Evolutionary conservation across 2,888 invertebrate species (phyloP), one percentile per base, ranked within the genome.

Genomic region (Netelia fuscicornis): DNA sequence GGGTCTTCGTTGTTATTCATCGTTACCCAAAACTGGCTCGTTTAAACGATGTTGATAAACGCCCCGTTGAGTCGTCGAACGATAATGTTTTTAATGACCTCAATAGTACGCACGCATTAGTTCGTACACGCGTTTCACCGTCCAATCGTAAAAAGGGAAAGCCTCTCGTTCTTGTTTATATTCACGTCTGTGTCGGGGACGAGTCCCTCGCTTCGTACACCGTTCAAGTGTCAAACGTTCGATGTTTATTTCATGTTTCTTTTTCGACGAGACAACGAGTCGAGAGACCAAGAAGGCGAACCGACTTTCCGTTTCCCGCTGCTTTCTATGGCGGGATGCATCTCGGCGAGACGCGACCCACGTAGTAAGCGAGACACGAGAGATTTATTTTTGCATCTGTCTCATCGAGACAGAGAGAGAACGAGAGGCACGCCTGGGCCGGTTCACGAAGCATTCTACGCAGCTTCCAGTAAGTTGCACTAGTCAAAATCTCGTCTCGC

Each of bases 271-370:
- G 30, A 13, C 48, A 52, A 64, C 20, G 17, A 74, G 20, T 6
- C 30, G 65, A 54, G 20, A 17, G 0, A 58, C 5, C 23, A 58
- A 48, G n/a, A 58, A 56, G 8, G 67, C 62, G 17, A 25, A 71
- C 70, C 44, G 37, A 82, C 70, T 76, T 82, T 76, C 70, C 56
- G 81, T 76, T 82, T 81, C 81, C 48, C 58, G 64, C 81, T 70
- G 62, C 81, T 82, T 82, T 82, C 81, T 82, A 82, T 20, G 48
- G 9, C 54, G 70, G 13, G 48, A 30, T 56, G 56, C 64, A 67
- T 65, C 65, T 37, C 37, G 6, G 6, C 8, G 37, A 44, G 68
- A 52, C 78, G 30, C 72, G 25, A 2, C 42, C 17, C 60, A n/a
- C 20, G 56, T 56, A 48, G 2, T 13, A 48, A 48, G 11, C 10